Evolutionary conservation across 2,113 vertebrate species (phyloP), one percentile per base, ranked within the genome.

Genomic region (Talpa occidentalis): DNA sequence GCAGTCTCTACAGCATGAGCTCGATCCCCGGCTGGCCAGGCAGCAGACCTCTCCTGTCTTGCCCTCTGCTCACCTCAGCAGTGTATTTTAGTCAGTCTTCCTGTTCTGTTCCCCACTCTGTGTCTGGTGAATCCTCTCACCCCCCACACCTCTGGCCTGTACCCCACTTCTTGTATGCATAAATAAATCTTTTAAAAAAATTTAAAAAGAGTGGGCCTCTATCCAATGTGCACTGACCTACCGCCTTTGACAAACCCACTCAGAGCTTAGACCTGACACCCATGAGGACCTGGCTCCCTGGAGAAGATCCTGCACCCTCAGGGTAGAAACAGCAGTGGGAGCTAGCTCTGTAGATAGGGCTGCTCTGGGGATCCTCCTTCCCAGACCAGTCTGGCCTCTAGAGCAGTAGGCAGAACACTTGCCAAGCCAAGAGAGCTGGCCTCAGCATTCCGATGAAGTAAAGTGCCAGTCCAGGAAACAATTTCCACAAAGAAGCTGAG

Each of bases 351-450:
- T n/a, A 49, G 87, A 40, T 5, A 86, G 70, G 80, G 88, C 78
- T 81, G 91, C 40, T 37, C 47, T 17, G 24, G 17, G 64, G 64
- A 67, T 66, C 56, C 81, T 90, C 64, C 76, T 91, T 76, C 81
- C 93, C 69, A 66, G 89, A 85, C 81, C 90, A 88, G 94, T 44
- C 22, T 60, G 59, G 72, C 22, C 52, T 87, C 44, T 90, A 47
- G 72, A 19, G 42, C 12, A 79, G 70, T 30, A 91, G 52, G 69
- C 56, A 69, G 30, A 70, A 54, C 11, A 72, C 44, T 47, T 44
- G 60, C 28, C 72, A 67, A 37, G 60, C 54, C 35, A 88, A 40
- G 77, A 80, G 56, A 79, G n/a, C 70, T 42, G 26, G 80, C 52
- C 37, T 90, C 70, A 22, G 72, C 84, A 88, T 35, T 92, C 67